Percentiles rank a stretch among this genome's conserved stretches.
These are phyloP conservation scores for Eupithecia insigniata DNA, from an alignment of 2,888 invertebrate genomes.

Conservation along the genomic window DNA sequence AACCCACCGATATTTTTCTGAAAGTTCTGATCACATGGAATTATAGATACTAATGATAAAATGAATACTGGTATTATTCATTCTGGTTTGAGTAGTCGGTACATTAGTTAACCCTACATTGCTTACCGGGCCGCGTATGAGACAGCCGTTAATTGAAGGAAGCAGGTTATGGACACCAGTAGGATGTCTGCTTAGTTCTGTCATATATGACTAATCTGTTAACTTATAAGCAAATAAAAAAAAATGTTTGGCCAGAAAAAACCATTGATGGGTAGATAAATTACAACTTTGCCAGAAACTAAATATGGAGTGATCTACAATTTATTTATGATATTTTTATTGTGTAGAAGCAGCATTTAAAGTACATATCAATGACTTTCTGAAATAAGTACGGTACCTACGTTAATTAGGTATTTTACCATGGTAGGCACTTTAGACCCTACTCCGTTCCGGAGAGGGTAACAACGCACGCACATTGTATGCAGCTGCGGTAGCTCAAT, in stretches of 20 bases:
- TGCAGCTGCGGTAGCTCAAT: slow-evolving; percentile 24
- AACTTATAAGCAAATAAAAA: neutral
- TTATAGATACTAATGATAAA: no score
- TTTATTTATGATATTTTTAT: neutral
- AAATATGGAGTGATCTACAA: neutral
- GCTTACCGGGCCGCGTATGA: neutral
- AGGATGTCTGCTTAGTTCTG: neutral
- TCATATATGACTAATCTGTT: neutral
- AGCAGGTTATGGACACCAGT: neutral
- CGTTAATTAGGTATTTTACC: neutral
- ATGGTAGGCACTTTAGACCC: neutral
- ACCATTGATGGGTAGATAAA: neutral
- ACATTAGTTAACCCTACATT: neutral
- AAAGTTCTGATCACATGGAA: neutral
- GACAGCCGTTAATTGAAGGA: neutral
- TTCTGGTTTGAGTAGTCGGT: neutral
- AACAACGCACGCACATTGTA: slow-evolving; percentile 34
- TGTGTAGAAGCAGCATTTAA: neutral
- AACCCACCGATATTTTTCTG: neutral
- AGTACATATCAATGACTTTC: neutral
- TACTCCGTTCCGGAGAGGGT: slow-evolving; percentile 1
- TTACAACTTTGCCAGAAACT: neutral
- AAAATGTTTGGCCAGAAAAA: neutral
- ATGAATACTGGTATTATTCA: neutral
- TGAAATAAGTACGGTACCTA: neutral